These are phyloP conservation scores for Sandelia bainsii DNA, from an alignment of 2,797 vertebrate genomes.

Conservation along the genomic window DNA sequence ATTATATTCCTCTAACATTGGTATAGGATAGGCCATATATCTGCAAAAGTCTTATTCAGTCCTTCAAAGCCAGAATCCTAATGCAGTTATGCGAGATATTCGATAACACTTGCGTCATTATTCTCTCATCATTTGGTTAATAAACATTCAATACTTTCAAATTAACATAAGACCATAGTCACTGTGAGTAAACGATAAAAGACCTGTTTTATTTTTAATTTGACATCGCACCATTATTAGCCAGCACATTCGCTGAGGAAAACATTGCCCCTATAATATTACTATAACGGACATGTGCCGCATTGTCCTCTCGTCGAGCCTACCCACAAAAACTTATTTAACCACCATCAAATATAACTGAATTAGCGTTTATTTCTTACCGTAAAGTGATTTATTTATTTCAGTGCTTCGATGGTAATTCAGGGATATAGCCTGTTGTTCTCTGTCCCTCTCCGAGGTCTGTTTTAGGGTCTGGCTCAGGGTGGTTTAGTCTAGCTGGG, in stretches of 20 bases:
- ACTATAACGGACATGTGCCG: neutral
- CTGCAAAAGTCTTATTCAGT: neutral
- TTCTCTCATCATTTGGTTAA: neutral
- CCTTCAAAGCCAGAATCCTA: neutral
- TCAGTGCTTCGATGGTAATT: neutral
- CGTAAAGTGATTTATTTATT: neutral
- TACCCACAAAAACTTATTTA: neutral
- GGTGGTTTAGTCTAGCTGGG: neutral
- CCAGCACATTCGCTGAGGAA: neutral
- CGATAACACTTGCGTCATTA: neutral
- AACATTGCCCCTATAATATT: neutral
- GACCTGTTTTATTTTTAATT: neutral
- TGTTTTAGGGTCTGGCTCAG: neutral
- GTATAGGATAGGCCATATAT: too few relatives aligned
- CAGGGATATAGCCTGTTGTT: neutral
- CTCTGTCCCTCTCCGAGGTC: neutral
- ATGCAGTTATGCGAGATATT: neutral
- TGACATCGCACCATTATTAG: neutral
- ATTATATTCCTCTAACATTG: too few relatives aligned
- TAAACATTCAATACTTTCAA: neutral
- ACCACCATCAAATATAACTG: neutral
- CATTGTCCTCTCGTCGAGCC: neutral
- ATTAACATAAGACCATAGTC: neutral
- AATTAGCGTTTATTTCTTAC: conserved; percentile 32
- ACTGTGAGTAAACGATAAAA: neutral